Evolutionary conservation across 2,797 vertebrate species (phyloP), one percentile per base, ranked within the genome.

Genomic region (Potorous gilbertii): DNA sequence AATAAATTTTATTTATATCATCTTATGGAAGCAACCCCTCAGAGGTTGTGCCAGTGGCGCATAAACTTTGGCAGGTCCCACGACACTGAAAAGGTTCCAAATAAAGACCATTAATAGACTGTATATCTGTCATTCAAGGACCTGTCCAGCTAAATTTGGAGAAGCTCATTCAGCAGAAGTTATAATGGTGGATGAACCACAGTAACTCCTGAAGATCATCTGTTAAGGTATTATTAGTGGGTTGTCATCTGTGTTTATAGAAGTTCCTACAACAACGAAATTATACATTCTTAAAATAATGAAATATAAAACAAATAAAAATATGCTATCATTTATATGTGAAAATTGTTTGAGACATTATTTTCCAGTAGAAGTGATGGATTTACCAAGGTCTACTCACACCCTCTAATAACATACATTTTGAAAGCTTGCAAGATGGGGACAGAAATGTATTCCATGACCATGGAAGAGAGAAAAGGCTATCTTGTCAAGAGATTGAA

Each of bases 401-500:
- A n/a, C 66, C 27, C 90, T 91, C 34, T 81, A 34, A 27, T 11
- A 91, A 52, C 34, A 18, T 56, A 28, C 13, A 12, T 50, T 50
- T 81, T 92, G 87, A 46, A 90, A 34, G 40, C 27, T 93, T 94
- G 95, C 59, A 50, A 21, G 8, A 66, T 56, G 16, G 62, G 59
- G 55, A 21, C 24, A 74, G 74, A 62, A 27, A 90, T n/a, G 66
- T 18, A 6, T 16, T n/a, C 56, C 54, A 66, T 14, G 29, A 16
- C 14, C 29, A 11, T 27, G 21, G 40, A 50, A 87, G 4, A 46
- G 40, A 12, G 21, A 87, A 87, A 81, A 87, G 92, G 93, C 50
- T 66, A 93, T 74, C 56, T 54, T 94, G 93, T 54, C 31, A 34
- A n/a, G 46, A 55, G 90, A 94, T 1, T 66, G 21, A 55, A 93